phyloP scores from a whole-genome alignment of 2,113 vertebrate species.

The Grammomys surdaster region DNA sequence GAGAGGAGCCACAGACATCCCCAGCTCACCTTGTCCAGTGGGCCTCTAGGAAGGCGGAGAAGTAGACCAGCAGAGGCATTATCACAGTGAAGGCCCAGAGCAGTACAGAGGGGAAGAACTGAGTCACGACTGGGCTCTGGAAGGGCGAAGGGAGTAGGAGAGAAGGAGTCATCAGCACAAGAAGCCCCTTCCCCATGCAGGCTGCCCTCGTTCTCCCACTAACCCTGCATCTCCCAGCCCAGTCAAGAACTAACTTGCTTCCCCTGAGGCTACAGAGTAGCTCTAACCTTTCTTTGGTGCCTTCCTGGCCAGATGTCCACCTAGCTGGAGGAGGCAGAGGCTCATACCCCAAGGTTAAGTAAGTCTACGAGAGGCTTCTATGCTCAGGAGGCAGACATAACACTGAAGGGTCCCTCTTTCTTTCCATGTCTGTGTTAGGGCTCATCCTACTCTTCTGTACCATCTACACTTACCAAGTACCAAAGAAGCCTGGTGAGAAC shows the following conservation, averaged over 20 bases:
- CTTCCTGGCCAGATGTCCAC: not conserved
- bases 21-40: conserved; percentile 96
- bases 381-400: not conserved
- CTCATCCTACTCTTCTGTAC: not conserved
- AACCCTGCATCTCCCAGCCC: not conserved
- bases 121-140: conserved; percentile 96
- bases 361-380: not conserved
- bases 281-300: not conserved
- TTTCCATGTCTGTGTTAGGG: not conserved
- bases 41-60: conserved; percentile 95
- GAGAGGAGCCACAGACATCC: not conserved
- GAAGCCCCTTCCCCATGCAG: not conserved
- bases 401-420: not conserved
- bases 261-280: not conserved
- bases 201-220: not conserved
- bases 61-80: conserved; percentile 96
- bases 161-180: not conserved
- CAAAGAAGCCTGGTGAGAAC: not conserved
- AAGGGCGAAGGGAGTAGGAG: conserved; percentile 58
- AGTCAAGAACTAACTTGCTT: not conserved
- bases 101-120: conserved; percentile 96
- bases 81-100: conserved; percentile 97
- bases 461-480: not conserved
- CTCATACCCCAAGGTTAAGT: not conserved
- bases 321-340: not conserved